Percentiles rank a stretch among this genome's conserved stretches.
Evolutionary conservation across 2,113 vertebrate species (phyloP).

Genomic region (Ploceus nigricollis): DNA sequence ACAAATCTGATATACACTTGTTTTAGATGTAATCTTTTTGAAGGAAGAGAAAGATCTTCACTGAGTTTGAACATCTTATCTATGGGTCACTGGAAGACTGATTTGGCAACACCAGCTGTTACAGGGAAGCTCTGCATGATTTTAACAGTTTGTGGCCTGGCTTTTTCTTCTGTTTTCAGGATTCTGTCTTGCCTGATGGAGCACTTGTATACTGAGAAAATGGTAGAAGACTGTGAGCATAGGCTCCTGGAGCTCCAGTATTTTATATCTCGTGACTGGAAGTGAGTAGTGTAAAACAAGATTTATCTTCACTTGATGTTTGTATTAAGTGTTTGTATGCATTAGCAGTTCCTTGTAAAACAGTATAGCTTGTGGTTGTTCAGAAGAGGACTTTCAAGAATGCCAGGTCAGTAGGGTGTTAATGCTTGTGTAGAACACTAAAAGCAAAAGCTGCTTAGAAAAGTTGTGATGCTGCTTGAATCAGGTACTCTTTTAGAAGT

Average conservation of each 20-base stretch:
- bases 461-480: background rate
- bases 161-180: slow-evolving; percentile 68
- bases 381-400: background rate
- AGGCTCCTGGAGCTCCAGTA: slow-evolving; percentile 94
- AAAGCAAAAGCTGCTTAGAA: background rate
- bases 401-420: background rate
- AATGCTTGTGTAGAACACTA: background rate
- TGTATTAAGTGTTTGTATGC: background rate
- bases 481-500: background rate
- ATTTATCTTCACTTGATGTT: background rate
- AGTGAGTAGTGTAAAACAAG: slow-evolving; percentile 75
- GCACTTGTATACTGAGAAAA: slow-evolving; percentile 96
- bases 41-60: background rate
- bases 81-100: background rate
- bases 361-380: background rate
- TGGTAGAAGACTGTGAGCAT: slow-evolving; percentile 95
- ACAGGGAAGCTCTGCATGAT: background rate
- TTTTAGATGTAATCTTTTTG: background rate
- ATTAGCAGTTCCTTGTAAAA: background rate
- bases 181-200: slow-evolving; percentile 97
- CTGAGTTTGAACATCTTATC: background rate
- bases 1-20: background rate
- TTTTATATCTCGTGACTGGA: slow-evolving; percentile 98
- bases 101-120: background rate
- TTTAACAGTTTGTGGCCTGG: background rate